Conservation (phyloP, 2,797 vertebrate species). For the Sitta carolinensis region DNA sequence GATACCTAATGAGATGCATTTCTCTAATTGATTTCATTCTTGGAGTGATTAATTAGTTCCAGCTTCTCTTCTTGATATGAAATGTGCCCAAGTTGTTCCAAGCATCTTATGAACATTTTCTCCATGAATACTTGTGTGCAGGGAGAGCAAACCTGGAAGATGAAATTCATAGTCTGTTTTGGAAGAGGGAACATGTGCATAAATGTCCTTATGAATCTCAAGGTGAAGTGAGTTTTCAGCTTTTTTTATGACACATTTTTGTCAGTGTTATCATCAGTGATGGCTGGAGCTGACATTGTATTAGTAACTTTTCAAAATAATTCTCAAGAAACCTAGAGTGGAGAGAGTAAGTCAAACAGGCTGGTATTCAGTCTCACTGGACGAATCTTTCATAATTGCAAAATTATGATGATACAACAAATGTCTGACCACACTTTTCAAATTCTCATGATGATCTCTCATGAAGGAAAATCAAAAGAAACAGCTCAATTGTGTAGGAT, state of each 20-base stretch:
- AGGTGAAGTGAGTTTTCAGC: neutral
- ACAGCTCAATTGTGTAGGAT: neutral
- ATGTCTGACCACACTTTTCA: neutral
- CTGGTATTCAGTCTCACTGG: neutral
- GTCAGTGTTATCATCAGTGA: neutral
- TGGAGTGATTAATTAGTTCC: constrained; percentile 44
- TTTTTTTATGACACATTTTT: constrained; percentile 1
- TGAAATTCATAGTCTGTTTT: neutral
- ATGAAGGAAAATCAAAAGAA: rapidly evolving
- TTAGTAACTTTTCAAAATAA: constrained; percentile 15
- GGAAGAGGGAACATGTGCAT: neutral
- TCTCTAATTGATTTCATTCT: constrained; percentile 43
- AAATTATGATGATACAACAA: neutral
- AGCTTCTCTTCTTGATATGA: neutral
- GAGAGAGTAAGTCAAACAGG: neutral
- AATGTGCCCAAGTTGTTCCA: neutral
- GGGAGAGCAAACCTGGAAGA: neutral
- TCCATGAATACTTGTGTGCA: neutral
- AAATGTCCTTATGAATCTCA: neutral
- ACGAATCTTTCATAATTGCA: neutral
- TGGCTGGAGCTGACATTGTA: neutral
- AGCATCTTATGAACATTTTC: neutral
- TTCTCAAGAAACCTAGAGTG: constrained; percentile 1
- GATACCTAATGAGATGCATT: constrained; percentile 35
- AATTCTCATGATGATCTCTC: neutral